These are phyloP conservation scores for Venusia cambrica DNA, from an alignment of 2,888 invertebrate genomes.

Conservation along the genomic window DNA sequence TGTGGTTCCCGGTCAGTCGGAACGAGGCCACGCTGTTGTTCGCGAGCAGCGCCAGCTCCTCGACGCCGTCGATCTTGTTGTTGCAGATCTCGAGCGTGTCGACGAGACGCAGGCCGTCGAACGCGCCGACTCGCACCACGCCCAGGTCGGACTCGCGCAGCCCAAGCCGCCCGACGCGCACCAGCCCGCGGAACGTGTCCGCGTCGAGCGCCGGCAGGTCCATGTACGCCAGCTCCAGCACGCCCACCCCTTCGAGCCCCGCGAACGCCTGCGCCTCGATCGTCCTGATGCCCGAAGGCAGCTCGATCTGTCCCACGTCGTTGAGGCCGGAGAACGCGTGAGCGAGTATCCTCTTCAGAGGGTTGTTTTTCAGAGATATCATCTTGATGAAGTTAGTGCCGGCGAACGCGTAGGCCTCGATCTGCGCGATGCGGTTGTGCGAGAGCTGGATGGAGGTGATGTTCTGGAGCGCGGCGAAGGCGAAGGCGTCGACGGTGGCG, in stretches of 20 bases:
- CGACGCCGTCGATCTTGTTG: conserved; percentile 91
- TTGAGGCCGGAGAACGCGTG: conserved; percentile 92
- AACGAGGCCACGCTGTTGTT: conserved; percentile 87
- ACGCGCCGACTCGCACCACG: conserved; percentile 86
- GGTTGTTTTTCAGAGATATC: conserved; percentile 92
- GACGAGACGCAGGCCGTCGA: conserved; percentile 87
- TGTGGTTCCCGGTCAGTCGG: conserved; percentile 91
- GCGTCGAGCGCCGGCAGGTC: conserved; percentile 86
- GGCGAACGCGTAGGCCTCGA: conserved; percentile 90
- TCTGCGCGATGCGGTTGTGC: conserved; percentile 86
- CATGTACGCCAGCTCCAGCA: conserved; percentile 91
- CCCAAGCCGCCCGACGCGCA: conserved; percentile 87
- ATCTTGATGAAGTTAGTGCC: conserved; percentile 92
- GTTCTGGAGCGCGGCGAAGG: conserved; percentile 92
- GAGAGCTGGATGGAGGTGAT: conserved; percentile 86
- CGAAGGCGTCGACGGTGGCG: conserved; percentile 88
- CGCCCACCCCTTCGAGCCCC: conserved; percentile 90
- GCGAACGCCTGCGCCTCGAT: conserved; percentile 91
- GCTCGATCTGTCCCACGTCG: conserved; percentile 90
- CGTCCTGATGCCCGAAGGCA: conserved; percentile 88
- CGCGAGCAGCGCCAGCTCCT: conserved; percentile 86
- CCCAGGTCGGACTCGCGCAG: conserved; percentile 92
- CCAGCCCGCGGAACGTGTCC: conserved; percentile 88
- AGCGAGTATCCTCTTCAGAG: conserved; percentile 88
- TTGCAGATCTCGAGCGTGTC: conserved; percentile 88